These are phyloP conservation scores for Bathynomus jamesi DNA, from an alignment of 1,140 invertebrate genomes.

Conservation along the genomic window DNA sequence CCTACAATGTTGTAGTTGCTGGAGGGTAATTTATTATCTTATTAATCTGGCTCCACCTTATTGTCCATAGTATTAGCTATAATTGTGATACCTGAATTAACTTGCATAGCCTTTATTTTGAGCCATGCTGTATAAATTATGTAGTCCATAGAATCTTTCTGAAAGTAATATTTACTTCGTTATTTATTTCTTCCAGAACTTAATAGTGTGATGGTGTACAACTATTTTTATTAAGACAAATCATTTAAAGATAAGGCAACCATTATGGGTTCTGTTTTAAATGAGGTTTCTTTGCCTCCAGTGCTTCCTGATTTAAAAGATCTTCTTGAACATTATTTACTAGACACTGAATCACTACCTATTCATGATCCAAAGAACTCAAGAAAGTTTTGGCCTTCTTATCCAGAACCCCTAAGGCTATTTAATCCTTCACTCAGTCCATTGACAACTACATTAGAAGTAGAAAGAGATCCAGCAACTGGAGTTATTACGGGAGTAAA, in stretches of 20 bases:
- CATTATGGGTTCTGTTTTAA: neutral
- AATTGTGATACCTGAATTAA: too few species aligned
- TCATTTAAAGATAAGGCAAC: neutral
- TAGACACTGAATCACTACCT: slow-evolving; percentile 53
- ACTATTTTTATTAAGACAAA: too few species aligned
- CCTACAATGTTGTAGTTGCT: too few species aligned
- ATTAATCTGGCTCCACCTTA: too few species aligned
- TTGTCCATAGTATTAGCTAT: too few species aligned
- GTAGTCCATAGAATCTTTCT: too few species aligned
- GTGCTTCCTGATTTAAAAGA: slow-evolving; percentile 51
- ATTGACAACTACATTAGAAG: slow-evolving; percentile 46
- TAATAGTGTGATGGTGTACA: too few species aligned
- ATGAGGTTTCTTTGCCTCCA: slow-evolving; percentile 43
- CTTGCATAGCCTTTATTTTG: too few species aligned
- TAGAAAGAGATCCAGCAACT: slow-evolving; percentile 60
- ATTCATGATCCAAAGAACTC: slow-evolving; percentile 54
- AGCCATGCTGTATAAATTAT: too few species aligned
- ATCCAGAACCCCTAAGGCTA: slow-evolving; percentile 48
- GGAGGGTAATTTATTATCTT: too few species aligned
- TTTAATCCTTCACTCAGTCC: slow-evolving; percentile 48
- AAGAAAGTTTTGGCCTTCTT: slow-evolving; percentile 53
- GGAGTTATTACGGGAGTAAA: slow-evolving; percentile 59
- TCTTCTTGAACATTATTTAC: slow-evolving; percentile 53
- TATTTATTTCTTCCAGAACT: too few species aligned
- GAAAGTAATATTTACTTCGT: too few species aligned